phyloP scores from a whole-genome alignment of 2,888 invertebrate genomes.

The Sphecodes monilicornis region DNA sequence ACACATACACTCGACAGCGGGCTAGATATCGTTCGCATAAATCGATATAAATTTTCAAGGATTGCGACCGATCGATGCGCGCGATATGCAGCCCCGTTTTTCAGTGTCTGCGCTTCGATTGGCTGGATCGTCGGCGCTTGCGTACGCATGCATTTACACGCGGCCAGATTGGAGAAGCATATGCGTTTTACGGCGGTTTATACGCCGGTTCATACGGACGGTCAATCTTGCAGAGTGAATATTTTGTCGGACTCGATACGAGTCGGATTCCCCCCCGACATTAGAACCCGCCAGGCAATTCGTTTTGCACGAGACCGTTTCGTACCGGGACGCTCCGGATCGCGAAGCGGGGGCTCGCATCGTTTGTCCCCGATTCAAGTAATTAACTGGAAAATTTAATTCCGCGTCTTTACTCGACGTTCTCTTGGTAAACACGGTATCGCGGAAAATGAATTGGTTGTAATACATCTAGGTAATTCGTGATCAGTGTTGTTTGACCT shows the following conservation, averaged over 20 bases:
- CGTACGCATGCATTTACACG: slow-evolving; percentile 23
- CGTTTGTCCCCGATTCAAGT: neutral
- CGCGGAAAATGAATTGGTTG: neutral
- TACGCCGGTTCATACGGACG: slow-evolving; percentile 48
- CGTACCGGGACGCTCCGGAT: neutral
- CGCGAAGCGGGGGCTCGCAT: neutral
- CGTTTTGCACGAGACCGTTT: slow-evolving; percentile 25
- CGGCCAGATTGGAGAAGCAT: slow-evolving; percentile 19
- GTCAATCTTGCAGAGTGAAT: slow-evolving; percentile 67
- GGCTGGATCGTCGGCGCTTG: slow-evolving; percentile 6
- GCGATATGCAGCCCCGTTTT: slow-evolving; percentile 50
- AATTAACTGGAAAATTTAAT: neutral
- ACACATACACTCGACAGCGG: slow-evolving; percentile 11
- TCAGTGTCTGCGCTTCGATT: slow-evolving; percentile 34
- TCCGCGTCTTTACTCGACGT: neutral
- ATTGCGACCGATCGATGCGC: slow-evolving; percentile 50
- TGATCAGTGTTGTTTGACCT: too few relatives aligned
- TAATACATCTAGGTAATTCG: neutral
- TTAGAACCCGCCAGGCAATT: slow-evolving; percentile 28
- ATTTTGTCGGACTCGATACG: slow-evolving; percentile 38
- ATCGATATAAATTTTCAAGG: slow-evolving; percentile 72
- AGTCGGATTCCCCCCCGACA: too few relatives aligned
- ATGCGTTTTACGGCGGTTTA: slow-evolving; percentile 54
- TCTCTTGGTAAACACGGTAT: neutral
- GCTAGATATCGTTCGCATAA: slow-evolving; percentile 58